phyloP scores from a whole-genome alignment of 37 sponge, comb jelly and placozoan genomes.

The Spongia lamella region DNA sequence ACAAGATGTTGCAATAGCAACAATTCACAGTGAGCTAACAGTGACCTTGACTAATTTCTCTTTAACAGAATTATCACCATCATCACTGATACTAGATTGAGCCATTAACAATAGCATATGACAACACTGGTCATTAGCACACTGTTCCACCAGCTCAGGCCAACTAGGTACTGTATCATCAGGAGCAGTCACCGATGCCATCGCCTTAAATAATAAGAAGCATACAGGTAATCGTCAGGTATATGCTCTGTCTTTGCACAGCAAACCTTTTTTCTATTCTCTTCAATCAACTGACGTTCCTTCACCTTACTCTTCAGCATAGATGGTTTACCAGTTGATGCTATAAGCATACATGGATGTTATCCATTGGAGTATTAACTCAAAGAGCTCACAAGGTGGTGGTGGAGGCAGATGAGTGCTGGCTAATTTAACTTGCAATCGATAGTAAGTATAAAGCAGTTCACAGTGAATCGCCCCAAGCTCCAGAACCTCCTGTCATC shows the following conservation, averaged over 20 bases:
- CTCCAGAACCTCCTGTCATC: background rate
- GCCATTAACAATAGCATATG: conserved; percentile 39
- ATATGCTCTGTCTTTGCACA: background rate
- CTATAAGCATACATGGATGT: background rate
- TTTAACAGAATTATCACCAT: background rate
- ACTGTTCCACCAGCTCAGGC: conserved; percentile 18
- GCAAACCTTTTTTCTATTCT: conserved; percentile 29
- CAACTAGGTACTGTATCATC: background rate
- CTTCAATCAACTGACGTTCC: conserved; percentile 26
- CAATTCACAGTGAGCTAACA: background rate
- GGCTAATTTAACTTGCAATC: conserved; percentile 62
- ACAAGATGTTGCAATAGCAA: background rate
- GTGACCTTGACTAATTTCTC: conserved; percentile 27
- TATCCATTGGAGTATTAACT: background rate
- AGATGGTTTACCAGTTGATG: conserved; percentile 36
- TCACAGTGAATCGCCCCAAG: conserved; percentile 50
- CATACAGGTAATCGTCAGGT: background rate
- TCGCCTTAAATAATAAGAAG: background rate
- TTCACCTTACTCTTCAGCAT: conserved; percentile 52
- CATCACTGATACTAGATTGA: conserved; percentile 8
- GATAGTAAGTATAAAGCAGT: conserved; percentile 13
- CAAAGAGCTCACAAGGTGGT: conserved; percentile 41
- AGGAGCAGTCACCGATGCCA: conserved; percentile 27
- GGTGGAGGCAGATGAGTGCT: conserved; percentile 65
- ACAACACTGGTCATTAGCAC: conserved; percentile 20